Base-by-base conservation (phyloP, 2,113 vertebrate species). In the Melanerpes aurifrons region DNA sequence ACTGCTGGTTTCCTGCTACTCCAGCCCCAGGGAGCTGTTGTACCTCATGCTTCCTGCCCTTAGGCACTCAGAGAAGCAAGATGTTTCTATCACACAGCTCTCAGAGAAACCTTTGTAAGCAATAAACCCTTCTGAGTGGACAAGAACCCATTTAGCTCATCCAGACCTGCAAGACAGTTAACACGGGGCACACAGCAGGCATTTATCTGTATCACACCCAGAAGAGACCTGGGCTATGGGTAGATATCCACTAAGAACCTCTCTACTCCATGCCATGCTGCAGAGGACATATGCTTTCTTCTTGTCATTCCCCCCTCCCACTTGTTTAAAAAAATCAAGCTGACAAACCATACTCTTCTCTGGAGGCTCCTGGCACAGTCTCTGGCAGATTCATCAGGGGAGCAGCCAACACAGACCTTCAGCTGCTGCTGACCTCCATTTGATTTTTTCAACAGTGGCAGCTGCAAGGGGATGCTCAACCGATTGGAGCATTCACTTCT, bases 181-280 rank as follows among this genome's bases (percentile, higher is more conserved):
- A 37, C 0, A 2, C 7, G 58, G 31, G 20, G 50, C 20, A 31
- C 9, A 6, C 12, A 16, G 7, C 0, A 11, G 16, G 12, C 10
- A 19, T 17, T 82, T 53, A 10, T 37, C 24, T 21, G 4, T 2
- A 9, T 47, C 45, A 24, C 13, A 71, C 15, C 40, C n/a, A 71
- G 28, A 64, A 35, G 20, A 66, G 47, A 73, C 4, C 15, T n/a
- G 20, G 15, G 13, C 29, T 77, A 14, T 3, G n/a, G 43, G 31
- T 12, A 73, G 54, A 15, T 43, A 62, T 0, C 16, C 21, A 15
- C 47, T 6, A 24, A 64, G 32, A 70, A 48, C 22, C 9, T 57
- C 31, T 15, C 56, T 47, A 3, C 18, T 50, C 28, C 0, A 0
- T 68, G n/a, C 25, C 37, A 37, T 6, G 1, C 7, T 15, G 11